Percentiles rank a stretch among this genome's conserved stretches.
Evolutionary conservation across 2,797 vertebrate species (phyloP).

Genomic region (Presbytis comata): DNA sequence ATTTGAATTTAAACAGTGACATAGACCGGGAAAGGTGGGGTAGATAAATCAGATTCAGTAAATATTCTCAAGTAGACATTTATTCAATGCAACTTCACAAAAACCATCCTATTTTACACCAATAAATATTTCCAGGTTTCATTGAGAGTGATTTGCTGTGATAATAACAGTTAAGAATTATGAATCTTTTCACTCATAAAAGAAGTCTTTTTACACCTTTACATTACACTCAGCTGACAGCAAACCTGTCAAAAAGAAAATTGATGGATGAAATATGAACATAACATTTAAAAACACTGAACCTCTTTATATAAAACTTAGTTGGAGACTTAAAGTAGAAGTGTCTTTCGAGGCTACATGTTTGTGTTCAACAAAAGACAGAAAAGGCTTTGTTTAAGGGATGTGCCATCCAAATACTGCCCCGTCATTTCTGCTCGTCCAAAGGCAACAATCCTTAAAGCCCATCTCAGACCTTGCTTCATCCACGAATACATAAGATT

Average conservation of each 20-base stretch:
- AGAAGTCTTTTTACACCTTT: constrained; percentile 46
- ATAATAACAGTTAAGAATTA: constrained; percentile 62
- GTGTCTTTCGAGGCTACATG: background rate
- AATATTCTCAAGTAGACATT: constrained; percentile 22
- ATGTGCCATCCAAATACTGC: background rate
- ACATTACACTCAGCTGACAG: constrained; percentile 56
- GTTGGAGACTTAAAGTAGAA: background rate
- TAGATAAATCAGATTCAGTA: background rate
- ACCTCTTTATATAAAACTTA: constrained; percentile 10
- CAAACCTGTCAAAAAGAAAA: constrained; percentile 49
- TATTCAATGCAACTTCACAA: constrained; percentile 16
- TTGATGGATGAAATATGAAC: constrained; percentile 58
- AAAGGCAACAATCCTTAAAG: background rate
- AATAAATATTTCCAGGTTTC: constrained; percentile 64
- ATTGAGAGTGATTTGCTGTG: constrained; percentile 57
- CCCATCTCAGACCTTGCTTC: background rate
- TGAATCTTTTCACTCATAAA: constrained; percentile 55
- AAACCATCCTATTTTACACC: constrained; percentile 30
- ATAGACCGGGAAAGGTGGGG: background rate
- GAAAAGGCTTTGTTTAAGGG: background rate
- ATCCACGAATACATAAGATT: background rate
- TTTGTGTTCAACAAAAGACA: background rate
- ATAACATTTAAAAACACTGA: constrained; percentile 49
- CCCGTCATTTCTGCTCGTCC: background rate
- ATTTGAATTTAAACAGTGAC: background rate